Evolutionary conservation across 1,140 invertebrate genomes (phyloP), one percentile per base, ranked within the genome.

Genomic region (Temnothorax longispinosus): DNA sequence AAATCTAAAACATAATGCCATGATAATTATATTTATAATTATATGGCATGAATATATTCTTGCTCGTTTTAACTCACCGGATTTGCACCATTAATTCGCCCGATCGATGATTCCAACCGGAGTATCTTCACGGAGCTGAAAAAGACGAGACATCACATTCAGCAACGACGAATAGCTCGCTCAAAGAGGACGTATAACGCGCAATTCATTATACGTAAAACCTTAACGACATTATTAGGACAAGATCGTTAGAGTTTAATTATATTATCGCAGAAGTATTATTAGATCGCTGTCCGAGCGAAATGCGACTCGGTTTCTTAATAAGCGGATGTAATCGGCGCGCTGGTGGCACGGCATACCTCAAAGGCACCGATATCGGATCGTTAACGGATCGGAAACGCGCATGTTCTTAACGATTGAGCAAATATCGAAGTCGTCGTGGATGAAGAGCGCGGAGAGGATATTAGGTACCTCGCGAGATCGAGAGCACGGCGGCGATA

Each of bases 351-450:
- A 8, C 44, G 3, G 50, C 77, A n/a, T 38, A 11, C 52, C 54
- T 90, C 89, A 91, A 91, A 91, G 89, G 54, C 54, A 67, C 87
- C 89, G 89, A 82, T 91, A 65, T 38, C 72, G 35, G 35, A 67
- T 82, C 62, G 77, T 90, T 82, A 90, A 54, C 64, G 89, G 47
- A 88, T 90, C 65, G 82, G 82, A 77, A 90, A 88, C 58, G 87
- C 77, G 77, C 81, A 78, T 64, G 58, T 3, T 84, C 54, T 77
- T 88, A 86, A 90, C 72, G 87, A 90, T 90, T 74, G 89, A 90
- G 32, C 69, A 69, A 84, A 87, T 67, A 86, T 87, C 87, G 58
- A 80, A 88, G 41, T 58, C 65, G 41, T 64, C 76, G 58, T 27
- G 11, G 18, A 78, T 64, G 38, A 64, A 77, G 35, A 21, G 27